Conservation (phyloP, 2,888 invertebrate genomes). For the Orthonevra nobilis region DNA sequence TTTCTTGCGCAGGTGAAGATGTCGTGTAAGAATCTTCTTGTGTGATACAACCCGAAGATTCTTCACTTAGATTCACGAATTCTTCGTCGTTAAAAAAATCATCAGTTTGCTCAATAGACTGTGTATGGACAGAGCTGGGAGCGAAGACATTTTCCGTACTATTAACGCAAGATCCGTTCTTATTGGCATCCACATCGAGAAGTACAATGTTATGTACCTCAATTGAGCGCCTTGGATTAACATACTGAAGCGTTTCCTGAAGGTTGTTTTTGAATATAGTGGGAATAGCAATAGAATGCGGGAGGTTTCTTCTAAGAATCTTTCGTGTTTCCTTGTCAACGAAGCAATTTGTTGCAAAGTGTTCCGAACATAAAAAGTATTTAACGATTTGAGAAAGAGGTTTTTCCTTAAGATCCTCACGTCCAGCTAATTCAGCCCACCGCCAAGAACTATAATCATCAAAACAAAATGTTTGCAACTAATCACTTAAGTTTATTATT, state of each 20-base stretch:
- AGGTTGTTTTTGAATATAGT: conserved; percentile 64
- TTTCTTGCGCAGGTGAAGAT: background rate
- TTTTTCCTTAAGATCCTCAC: conserved; percentile 45
- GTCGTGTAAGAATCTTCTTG: too few species aligned
- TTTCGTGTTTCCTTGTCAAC: conserved; percentile 22
- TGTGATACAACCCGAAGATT: too few species aligned
- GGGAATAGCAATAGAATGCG: conserved; percentile 48
- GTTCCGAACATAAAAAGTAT: conserved; percentile 59
- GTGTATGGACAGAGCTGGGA: too few species aligned
- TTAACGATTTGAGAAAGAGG: conserved; percentile 34
- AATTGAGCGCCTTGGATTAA: conserved; percentile 41
- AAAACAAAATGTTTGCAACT: background rate
- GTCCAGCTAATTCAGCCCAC: conserved; percentile 54
- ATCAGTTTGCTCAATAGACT: background rate
- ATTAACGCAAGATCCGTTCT: too few species aligned
- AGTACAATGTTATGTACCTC: conserved; percentile 57
- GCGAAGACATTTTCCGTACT: too few species aligned
- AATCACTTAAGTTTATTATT: too few species aligned
- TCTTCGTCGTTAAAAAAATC: background rate
- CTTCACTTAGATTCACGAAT: background rate
- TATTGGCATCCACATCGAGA: conserved; percentile 10
- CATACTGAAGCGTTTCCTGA: conserved; percentile 52
- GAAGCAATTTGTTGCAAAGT: conserved; percentile 56
- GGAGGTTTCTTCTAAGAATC: conserved; percentile 44
- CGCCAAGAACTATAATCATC: conserved; percentile 25